Base-by-base conservation (phyloP, 2,888 invertebrate genomes). In the Physocephala rufipes region DNA sequence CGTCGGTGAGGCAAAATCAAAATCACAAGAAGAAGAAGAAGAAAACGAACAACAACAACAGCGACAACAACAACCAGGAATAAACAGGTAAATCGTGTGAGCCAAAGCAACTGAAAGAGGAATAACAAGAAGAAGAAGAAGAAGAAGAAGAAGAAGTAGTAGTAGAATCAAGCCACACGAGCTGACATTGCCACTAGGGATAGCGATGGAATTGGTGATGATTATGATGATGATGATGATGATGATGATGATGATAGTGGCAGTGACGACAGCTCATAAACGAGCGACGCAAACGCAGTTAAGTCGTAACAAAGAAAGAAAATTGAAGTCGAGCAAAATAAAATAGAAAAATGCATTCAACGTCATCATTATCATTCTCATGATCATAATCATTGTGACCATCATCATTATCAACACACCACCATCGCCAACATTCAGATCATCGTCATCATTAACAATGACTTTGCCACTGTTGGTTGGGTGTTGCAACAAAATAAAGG, bases 81-180 rank as follows among this genome's bases (percentile, higher is more conserved):
- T 21, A 67, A 65, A 67, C 67, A 67, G 67, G 67, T 62, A 69
- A 69, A 67, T 49, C 68, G 68, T 61, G 68, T 68, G 67, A 58
- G 47, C 5, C 67, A 47, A 30, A 68, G 61, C 49, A 68, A 26
- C n/a, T 19, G 19, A 19, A 49, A 49, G 49, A 13, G n/a, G 49
- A 49, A 4, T 4, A 49, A 2, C n/a, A 53, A n/a, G 2, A 53
- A 9, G 53, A 53, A 53, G 53, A 16, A 58, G 12, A 13, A 58
- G 13, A 24, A 58, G 28, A 9, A 24, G 26, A 15, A 7, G 58
- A 58, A 58, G 16, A 58, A 36, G 36, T 9, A 7, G 5, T 9
- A 36, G 5, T 7, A 36, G 36, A 36, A 36, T 36, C 9, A 9
- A n/a, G n/a, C n/a, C n/a, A n/a, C n/a, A n/a, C n/a, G n/a, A n/a